phyloP scores from a whole-genome alignment of 2,113 vertebrate species.

The Cryptoleucopteryx plumbea region DNA sequence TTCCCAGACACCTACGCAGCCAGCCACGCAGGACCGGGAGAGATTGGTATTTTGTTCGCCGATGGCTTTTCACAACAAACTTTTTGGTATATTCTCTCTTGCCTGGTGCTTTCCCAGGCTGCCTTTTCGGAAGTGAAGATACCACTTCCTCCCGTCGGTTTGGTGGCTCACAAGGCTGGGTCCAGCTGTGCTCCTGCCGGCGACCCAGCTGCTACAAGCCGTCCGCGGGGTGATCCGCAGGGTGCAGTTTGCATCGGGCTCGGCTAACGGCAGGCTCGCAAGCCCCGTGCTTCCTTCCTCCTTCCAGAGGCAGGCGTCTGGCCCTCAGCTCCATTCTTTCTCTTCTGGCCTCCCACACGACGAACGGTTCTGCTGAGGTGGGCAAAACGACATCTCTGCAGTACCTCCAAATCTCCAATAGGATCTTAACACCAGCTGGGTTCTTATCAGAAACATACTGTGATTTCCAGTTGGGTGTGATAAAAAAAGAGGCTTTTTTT shows the following conservation, averaged over 20 bases:
- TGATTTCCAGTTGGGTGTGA: not conserved
- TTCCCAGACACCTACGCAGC: not conserved
- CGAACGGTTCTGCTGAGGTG: not conserved
- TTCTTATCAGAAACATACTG: not conserved
- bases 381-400: not conserved
- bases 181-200: not conserved
- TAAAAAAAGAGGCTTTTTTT: not conserved
- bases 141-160: not conserved
- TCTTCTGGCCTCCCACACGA: not conserved
- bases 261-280: not conserved
- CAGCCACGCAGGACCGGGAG: not conserved
- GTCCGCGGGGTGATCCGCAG: accelerated
- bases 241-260: not conserved
- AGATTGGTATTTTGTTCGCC: not conserved
- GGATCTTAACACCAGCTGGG: not conserved
- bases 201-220: not conserved
- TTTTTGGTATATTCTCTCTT: not conserved
- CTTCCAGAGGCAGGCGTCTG: not conserved
- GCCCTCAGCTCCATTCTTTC: not conserved
- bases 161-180: not conserved
- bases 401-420: not conserved
- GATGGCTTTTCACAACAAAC: not conserved
- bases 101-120: not conserved
- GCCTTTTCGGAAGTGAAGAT: not conserved
- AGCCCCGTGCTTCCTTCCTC: not conserved